Evolutionary conservation across 64 coral and sea anemone species (phyloP).

Genomic region (Trachythela sp.): DNA sequence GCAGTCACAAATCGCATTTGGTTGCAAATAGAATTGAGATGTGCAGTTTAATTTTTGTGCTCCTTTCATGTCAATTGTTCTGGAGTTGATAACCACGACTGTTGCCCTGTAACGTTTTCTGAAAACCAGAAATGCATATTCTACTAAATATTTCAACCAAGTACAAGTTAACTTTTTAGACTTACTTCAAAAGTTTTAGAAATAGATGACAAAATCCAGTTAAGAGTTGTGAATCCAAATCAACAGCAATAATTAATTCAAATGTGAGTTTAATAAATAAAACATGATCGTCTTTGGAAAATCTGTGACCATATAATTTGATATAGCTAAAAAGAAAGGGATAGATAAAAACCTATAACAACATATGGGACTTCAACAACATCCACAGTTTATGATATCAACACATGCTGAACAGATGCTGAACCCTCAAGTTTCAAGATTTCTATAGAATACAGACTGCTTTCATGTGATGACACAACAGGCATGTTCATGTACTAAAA

Average conservation of each 20-base stretch:
- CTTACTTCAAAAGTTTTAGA: slow-evolving; percentile 82
- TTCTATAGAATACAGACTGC: too few species aligned
- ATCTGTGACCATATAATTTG: slow-evolving; percentile 84
- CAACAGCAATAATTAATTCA: slow-evolving; percentile 66
- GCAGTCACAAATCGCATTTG: background rate
- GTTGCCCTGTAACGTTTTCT: too few species aligned
- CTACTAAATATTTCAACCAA: too few species aligned
- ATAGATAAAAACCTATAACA: background rate
- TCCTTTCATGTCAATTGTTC: too few species aligned
- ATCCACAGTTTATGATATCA: background rate
- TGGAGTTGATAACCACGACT: too few species aligned
- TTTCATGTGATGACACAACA: too few species aligned
- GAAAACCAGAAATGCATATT: too few species aligned
- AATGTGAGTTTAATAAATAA: slow-evolving; percentile 86
- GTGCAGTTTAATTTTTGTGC: too few species aligned
- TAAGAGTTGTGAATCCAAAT: slow-evolving; percentile 80
- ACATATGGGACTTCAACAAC: background rate
- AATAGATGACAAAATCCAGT: slow-evolving; percentile 83
- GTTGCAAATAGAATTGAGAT: background rate
- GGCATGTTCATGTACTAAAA: too few species aligned
- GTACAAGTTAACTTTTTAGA: background rate
- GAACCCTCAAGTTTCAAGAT: too few species aligned
- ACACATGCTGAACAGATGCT: too few species aligned
- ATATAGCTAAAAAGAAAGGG: slow-evolving; percentile 61
- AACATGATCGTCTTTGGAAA: slow-evolving; percentile 93